Conservation (phyloP, 2,797 vertebrate species). For the Alfaro cultratus region DNA sequence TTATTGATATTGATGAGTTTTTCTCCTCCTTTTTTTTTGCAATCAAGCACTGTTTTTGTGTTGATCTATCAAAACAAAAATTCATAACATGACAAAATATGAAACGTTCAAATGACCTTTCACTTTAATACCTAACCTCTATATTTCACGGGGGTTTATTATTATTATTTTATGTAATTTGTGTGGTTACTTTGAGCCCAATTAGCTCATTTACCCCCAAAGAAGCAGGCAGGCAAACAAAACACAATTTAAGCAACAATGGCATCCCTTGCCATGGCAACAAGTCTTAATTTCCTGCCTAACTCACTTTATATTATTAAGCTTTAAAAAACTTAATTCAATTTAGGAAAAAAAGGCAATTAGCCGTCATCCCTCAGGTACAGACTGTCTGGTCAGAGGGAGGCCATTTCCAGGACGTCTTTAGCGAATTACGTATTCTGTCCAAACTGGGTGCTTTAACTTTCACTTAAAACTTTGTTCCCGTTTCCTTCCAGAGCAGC, state of each 20-base stretch:
- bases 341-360: neutral
- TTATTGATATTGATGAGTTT: neutral
- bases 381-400: conserved; percentile 16
- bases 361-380: conserved; percentile 16
- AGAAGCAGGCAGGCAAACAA: conserved; percentile 2
- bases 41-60: too few species aligned
- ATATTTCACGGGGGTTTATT: neutral
- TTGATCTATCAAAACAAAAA: too few species aligned
- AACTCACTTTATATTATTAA: neutral
- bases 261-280: neutral
- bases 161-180: conserved; percentile 11
- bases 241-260: neutral
- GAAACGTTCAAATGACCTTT: too few species aligned
- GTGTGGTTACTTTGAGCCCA: conserved; percentile 18
- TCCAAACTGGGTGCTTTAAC: conserved; percentile 1
- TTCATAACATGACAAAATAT: too few species aligned
- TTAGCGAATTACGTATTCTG: conserved; percentile 18
- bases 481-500: neutral
- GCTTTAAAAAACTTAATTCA: neutral
- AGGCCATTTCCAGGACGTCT: conserved; percentile 22
- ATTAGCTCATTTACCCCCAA: conserved; percentile 11
- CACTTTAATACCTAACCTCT: too few species aligned
- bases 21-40: neutral
- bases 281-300: neutral
- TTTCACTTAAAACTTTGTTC: neutral